Evolutionary conservation across 2,888 invertebrate species (phyloP), one percentile per base, ranked within the genome.

Genomic region (Noctua janthe): DNA sequence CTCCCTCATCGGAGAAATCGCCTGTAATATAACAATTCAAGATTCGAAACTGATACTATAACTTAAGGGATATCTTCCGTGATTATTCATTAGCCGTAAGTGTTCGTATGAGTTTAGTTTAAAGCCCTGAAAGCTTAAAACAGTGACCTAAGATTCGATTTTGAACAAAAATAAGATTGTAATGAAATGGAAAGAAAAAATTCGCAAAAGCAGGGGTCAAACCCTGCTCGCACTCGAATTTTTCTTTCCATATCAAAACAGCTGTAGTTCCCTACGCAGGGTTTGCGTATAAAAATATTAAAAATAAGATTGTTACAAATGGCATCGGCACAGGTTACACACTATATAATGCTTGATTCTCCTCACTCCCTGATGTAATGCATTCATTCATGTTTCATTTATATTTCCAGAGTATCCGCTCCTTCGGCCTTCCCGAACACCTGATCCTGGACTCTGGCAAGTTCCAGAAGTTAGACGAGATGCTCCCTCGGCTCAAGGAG

Each of bases 391-490:
- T 39, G 39, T 39, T 39, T 39, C 11, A n/a, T 49, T 56, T 15
- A 8, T 43, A n/a, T 0, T 70, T 81, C 13, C 94, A 98, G 98
- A 97, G 98, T 91, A 97, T 98, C 81, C 96, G 96, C 69, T 97
- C 97, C 43, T 97, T 97, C 82, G 95, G 97, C 8, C 94, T 99
- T 64, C 98, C 98, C 0, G 97, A 98, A 84, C 96, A 98, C 64
- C 93, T 98, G 29, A 98, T 99, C 88, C 95, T 98, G 67, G 97
- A 98, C 83, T 99, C 99, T 0, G 99, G 99, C 1, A 99, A 99
- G 97, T 98, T 99, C 92, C 93, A 96, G 56, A 98, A 98, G 93
- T 95, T 99, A 78, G 99, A 99, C 93, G 97, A 97, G 87, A 95
- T 99, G 91, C 95, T 99, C 82, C 98, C 98, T 0, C 96, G 97